Evolutionary conservation across 53 echinoderm and acorn worm species (phyloP).

Genomic region (Mesocentrotus franciscanus): DNA sequence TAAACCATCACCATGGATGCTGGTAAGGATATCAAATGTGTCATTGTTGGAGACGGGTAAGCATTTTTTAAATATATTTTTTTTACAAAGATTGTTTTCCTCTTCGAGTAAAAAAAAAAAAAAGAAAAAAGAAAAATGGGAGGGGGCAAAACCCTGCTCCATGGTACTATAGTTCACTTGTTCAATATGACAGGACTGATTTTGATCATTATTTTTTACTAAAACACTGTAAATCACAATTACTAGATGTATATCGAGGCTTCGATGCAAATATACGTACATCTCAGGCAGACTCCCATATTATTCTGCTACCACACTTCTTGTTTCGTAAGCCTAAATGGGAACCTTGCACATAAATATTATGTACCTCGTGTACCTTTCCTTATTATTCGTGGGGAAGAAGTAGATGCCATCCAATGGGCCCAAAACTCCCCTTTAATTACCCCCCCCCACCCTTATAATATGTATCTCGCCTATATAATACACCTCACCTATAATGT

Average conservation of each 20-base stretch:
- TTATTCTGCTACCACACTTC: too few species aligned
- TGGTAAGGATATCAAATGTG: slow-evolving; percentile 55
- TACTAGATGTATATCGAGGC: neutral
- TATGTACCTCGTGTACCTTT: too few species aligned
- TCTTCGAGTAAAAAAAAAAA: neutral
- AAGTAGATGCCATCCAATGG: too few species aligned
- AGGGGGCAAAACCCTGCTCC: neutral
- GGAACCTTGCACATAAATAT: too few species aligned
- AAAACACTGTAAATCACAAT: neutral
- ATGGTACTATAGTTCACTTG: neutral
- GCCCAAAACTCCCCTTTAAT: too few species aligned
- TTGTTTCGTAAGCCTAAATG: too few species aligned
- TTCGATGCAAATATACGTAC: neutral
- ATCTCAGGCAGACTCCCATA: too few species aligned
- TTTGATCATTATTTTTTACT: neutral
- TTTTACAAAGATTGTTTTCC: neutral
- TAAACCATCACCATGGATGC: neutral
- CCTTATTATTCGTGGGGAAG: too few species aligned
- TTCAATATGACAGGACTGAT: too few species aligned
- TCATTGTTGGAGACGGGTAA: slow-evolving; percentile 43
- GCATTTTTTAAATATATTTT: neutral
- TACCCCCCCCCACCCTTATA: too few species aligned
- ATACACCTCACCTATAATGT: neutral
- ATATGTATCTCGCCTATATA: neutral
- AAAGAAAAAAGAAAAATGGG: too few species aligned